A percentile compares a stretch with the other conserved stretches of the same genome.
phyloP scores from a whole-genome alignment of 1,140 invertebrate species.

The Eufriesea mexicana region DNA sequence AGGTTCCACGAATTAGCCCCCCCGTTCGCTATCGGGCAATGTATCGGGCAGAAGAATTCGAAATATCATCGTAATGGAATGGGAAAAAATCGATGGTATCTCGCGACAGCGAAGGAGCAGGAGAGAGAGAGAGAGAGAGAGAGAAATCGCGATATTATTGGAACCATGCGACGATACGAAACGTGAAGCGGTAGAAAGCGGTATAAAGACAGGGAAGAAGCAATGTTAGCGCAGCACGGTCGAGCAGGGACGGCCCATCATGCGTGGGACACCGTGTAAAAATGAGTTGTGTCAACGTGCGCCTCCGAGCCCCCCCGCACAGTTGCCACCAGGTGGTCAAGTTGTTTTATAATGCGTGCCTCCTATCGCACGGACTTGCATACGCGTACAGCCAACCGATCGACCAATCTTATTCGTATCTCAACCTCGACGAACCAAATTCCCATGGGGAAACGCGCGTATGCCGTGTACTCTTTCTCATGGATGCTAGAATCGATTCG shows the following conservation, averaged over 20 bases:
- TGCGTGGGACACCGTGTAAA: slow-evolving; percentile 80
- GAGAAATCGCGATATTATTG: slow-evolving; percentile 35
- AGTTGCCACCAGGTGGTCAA: slow-evolving; percentile 74
- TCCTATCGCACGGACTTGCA: neutral
- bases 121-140: neutral
- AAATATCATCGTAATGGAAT: neutral
- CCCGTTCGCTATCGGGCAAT: too few relatives aligned
- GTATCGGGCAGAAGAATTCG: too few relatives aligned
- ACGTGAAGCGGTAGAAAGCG: slow-evolving; percentile 33
- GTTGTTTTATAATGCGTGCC: slow-evolving; percentile 68
- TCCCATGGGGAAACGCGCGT: slow-evolving; percentile 22
- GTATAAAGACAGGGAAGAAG: slow-evolving; percentile 57
- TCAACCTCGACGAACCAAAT: neutral
- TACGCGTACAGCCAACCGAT: slow-evolving; percentile 8
- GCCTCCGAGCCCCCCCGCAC: slow-evolving; percentile 67
- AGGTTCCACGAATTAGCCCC: too few relatives aligned
- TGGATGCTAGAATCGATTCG: slow-evolving; percentile 68
- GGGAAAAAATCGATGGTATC: neutral
- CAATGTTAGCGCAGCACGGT: slow-evolving; percentile 61
- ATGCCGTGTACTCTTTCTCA: slow-evolving; percentile 31
- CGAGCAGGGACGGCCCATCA: slow-evolving; percentile 76
- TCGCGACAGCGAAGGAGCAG: too few relatives aligned
- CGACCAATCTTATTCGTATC: neutral
- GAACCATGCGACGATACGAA: slow-evolving; percentile 50
- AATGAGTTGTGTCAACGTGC: slow-evolving; percentile 81